phyloP scores from a whole-genome alignment of 1,140 invertebrate genomes.

The Atta colombica region DNA sequence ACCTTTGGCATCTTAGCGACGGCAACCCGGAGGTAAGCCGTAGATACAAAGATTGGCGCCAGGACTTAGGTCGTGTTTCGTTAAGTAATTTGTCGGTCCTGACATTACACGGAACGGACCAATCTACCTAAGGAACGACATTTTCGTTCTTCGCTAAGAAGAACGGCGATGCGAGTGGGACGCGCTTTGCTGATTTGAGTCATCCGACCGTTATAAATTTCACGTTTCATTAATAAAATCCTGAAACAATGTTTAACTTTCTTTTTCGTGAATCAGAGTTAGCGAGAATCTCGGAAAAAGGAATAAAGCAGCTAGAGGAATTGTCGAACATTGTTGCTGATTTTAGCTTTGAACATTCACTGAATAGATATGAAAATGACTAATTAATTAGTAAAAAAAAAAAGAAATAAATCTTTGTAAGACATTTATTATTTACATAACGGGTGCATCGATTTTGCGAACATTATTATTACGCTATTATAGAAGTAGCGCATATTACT shows the following conservation, averaged over 20 bases:
- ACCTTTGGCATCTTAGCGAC: constrained; percentile 34
- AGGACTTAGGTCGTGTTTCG: constrained; percentile 38
- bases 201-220: not conserved
- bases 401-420: not conserved
- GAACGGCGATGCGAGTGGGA: constrained; percentile 3
- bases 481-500: constrained; percentile 29
- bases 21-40: constrained; percentile 40
- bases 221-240: constrained; percentile 50
- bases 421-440: not conserved
- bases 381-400: not conserved
- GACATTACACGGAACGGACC: constrained; percentile 35
- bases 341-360: not conserved
- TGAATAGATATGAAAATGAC: not conserved
- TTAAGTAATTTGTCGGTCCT: constrained; percentile 62
- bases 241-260: constrained; percentile 26
- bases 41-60: constrained; percentile 40
- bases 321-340: constrained; percentile 23
- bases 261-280: constrained; percentile 9
- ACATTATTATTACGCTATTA: not conserved
- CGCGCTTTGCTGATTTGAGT: not conserved
- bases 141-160: constrained; percentile 8
- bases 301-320: constrained; percentile 14
- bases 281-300: not conserved
- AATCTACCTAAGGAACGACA: constrained; percentile 45
- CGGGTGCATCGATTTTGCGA: not conserved